A percentile compares a stretch with the other conserved stretches of the same genome.
Evolutionary conservation across 2,797 vertebrate species (phyloP).

Genomic region (Echeneis naucrates): DNA sequence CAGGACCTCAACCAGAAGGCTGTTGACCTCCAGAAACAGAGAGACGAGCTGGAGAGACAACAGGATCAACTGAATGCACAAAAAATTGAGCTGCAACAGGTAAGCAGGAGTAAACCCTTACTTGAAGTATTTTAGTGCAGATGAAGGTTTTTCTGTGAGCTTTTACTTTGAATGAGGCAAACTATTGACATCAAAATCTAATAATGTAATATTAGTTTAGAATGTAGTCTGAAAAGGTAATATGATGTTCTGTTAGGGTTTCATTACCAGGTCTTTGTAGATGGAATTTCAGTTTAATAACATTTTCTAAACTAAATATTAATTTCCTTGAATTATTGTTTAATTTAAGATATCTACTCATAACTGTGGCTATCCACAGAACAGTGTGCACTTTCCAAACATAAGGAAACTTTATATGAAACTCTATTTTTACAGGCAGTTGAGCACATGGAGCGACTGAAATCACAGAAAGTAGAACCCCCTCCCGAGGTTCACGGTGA

Average conservation of each 20-base stretch:
- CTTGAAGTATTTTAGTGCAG: background rate
- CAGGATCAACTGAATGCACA: slow-evolving; percentile 94
- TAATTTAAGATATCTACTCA: slow-evolving; percentile 1
- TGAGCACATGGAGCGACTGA: slow-evolving; percentile 95
- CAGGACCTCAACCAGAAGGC: slow-evolving; percentile 89
- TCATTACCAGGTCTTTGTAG: background rate
- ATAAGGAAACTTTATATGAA: background rate
- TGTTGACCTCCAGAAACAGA: slow-evolving; percentile 91
- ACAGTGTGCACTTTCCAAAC: background rate
- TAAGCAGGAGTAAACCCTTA: slow-evolving; percentile 57
- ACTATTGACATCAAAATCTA: background rate
- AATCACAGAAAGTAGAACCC: slow-evolving; percentile 86
- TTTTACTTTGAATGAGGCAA: background rate
- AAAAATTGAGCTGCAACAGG: slow-evolving; percentile 94
- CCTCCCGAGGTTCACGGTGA: slow-evolving; percentile 86
- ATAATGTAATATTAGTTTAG: too few species aligned
- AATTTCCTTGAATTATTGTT: background rate
- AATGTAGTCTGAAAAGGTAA: too few species aligned
- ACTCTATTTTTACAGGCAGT: slow-evolving; percentile 84
- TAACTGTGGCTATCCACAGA: background rate
- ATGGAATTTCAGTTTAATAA: slow-evolving; percentile 2
- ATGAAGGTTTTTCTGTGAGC: background rate
- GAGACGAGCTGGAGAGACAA: slow-evolving; percentile 91
- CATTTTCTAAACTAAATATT: background rate
- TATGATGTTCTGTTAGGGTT: background rate